A percentile compares a stretch with the other conserved stretches of the same genome.
Evolutionary conservation across 2,888 invertebrate genomes (phyloP).

Genomic region (Blastobasis lacticolella): DNA sequence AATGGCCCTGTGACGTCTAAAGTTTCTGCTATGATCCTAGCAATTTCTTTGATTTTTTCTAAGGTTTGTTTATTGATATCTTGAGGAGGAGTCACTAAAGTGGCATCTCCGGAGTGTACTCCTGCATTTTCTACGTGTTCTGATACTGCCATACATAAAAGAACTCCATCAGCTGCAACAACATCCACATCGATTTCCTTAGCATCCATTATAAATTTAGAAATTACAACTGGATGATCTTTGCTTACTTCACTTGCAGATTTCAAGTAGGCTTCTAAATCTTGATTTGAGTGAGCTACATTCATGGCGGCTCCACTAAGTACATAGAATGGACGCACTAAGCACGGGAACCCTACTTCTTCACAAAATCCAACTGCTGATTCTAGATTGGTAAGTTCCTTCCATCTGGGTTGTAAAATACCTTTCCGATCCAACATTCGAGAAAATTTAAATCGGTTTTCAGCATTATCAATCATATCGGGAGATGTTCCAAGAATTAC

Average conservation of each 20-base stretch:
- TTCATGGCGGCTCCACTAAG: slow-evolving; percentile 99
- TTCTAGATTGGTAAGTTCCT: slow-evolving; percentile 93
- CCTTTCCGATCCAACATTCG: slow-evolving; percentile 95
- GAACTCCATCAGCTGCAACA: slow-evolving; percentile 94
- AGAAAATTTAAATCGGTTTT: slow-evolving; percentile 99
- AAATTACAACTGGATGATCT: slow-evolving; percentile 98
- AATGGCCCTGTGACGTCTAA: slow-evolving; percentile 97
- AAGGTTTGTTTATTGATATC: slow-evolving; percentile 95
- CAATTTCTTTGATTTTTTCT: slow-evolving; percentile 91
- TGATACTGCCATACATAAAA: slow-evolving; percentile 97
- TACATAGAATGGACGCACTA: slow-evolving; percentile 98
- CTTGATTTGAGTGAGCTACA: slow-evolving; percentile 93
- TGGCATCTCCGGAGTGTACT: slow-evolving; percentile 98
- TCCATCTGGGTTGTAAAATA: slow-evolving; percentile 97
- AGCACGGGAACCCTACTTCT: slow-evolving; percentile 96
- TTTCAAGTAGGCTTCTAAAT: slow-evolving; percentile 92
- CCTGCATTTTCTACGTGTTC: slow-evolving; percentile 99
- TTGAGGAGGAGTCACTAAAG: slow-evolving; percentile 97
- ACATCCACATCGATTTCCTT: slow-evolving; percentile 99
- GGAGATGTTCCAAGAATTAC: slow-evolving; percentile 96
- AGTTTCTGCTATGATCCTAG: slow-evolving; percentile 89
- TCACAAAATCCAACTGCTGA: slow-evolving; percentile 92
- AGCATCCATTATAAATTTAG: slow-evolving; percentile 96
- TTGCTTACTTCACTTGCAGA: slow-evolving; percentile 95
- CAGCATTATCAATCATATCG: slow-evolving; percentile 97